Percentiles rank a stretch among this genome's conserved stretches.
These are phyloP conservation scores for Rhinoptilus africanus DNA, from an alignment of 2,113 vertebrate species.

Conservation along the genomic window DNA sequence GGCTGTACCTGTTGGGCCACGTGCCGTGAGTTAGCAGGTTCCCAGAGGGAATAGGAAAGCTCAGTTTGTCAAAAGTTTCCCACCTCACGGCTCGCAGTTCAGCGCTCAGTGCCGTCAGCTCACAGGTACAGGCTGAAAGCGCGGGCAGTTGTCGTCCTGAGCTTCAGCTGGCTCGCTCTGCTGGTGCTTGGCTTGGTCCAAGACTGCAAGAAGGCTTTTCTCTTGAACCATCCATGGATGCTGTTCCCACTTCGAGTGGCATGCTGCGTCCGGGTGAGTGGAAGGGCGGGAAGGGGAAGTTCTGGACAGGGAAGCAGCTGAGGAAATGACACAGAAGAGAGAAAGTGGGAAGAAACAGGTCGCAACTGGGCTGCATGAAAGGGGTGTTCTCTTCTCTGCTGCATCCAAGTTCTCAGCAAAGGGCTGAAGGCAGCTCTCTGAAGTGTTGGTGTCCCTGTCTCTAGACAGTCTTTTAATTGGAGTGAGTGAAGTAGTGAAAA, in stretches of 20 bases:
- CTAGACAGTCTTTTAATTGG: background rate
- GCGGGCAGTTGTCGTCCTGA: background rate
- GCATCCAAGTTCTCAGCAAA: background rate
- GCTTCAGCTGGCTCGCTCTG: fast-evolving
- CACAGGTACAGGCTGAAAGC: background rate
- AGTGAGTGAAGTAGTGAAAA: background rate
- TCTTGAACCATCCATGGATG: background rate
- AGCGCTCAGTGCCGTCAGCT: background rate
- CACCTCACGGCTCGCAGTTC: background rate
- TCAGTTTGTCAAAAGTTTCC: background rate
- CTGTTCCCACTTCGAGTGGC: background rate
- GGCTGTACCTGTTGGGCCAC: background rate
- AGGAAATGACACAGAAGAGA: background rate
- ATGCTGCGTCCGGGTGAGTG: background rate
- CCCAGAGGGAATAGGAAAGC: background rate
- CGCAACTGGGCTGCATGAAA: background rate
- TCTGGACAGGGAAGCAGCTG: background rate
- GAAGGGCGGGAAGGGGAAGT: background rate
- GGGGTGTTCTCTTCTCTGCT: fast-evolving
- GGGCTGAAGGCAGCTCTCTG: background rate
- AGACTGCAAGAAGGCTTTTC: background rate
- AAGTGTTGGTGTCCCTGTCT: background rate
- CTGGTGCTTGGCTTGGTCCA: background rate
- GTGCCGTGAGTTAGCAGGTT: fast-evolving
- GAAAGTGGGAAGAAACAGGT: background rate